Percentiles rank a stretch among this genome's conserved stretches.
These are phyloP conservation scores for Cetonia aurata DNA, from an alignment of 2,888 invertebrate species.

Conservation along the genomic window DNA sequence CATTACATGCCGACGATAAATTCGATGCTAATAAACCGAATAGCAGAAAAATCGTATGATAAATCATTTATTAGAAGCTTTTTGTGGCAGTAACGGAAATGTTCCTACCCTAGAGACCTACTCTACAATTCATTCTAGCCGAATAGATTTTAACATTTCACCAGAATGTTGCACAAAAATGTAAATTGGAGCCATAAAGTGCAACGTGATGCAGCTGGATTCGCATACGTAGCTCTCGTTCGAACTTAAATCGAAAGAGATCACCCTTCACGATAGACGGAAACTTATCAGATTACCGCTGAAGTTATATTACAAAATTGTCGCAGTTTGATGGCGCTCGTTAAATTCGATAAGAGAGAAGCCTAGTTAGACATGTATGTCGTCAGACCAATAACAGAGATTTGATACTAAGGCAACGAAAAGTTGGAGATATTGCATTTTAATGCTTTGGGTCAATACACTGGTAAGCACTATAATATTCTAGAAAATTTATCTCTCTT, in stretches of 20 bases:
- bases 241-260: slow-evolving; percentile 14
- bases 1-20: slow-evolving; percentile 46
- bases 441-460: too few relatives aligned
- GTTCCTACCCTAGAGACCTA: slow-evolving; percentile 2
- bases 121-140: slow-evolving; percentile 30
- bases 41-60: slow-evolving; percentile 46
- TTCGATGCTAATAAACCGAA: slow-evolving; percentile 46
- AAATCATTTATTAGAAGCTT: slow-evolving; percentile 48
- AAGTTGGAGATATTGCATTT: too few relatives aligned
- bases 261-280: slow-evolving; percentile 7
- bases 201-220: slow-evolving; percentile 16
- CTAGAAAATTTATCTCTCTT: too few relatives aligned
- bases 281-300: slow-evolving; percentile 21
- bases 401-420: too few relatives aligned
- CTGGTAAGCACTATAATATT: too few relatives aligned
- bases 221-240: neutral
- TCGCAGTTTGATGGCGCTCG: slow-evolving; percentile 13
- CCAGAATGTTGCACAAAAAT: slow-evolving; percentile 35
- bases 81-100: slow-evolving; percentile 18
- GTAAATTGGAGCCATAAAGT: slow-evolving; percentile 32
- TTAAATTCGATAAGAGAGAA: slow-evolving; percentile 17
- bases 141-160: slow-evolving; percentile 38
- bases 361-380: neutral
- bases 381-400: too few relatives aligned
- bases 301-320: slow-evolving; percentile 23